Conservation (phyloP, 2,888 invertebrate species). For the Nomada flava region DNA sequence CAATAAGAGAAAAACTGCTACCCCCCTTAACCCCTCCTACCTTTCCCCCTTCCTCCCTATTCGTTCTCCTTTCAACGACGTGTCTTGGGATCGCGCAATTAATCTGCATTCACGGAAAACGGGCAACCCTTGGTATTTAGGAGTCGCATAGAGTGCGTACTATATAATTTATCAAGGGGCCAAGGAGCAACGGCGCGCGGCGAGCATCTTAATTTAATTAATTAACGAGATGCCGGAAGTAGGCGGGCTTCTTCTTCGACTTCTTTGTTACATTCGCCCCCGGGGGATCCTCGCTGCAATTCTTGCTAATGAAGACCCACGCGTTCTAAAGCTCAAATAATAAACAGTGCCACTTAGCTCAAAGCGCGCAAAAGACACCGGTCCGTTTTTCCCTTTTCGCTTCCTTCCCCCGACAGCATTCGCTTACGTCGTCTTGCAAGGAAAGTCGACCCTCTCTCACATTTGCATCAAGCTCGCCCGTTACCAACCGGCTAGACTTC, state of each 20-base stretch:
- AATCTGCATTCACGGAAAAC: conserved; percentile 30
- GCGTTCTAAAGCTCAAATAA: conserved; percentile 68
- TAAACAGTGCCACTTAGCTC: conserved; percentile 71
- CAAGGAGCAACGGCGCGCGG: not conserved
- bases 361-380: conserved; percentile 51
- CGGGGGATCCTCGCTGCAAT: conserved; percentile 55
- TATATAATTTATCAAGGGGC: too few species aligned
- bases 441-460: not conserved
- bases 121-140: conserved; percentile 2
- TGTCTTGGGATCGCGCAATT: conserved; percentile 22
- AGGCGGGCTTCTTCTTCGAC: conserved; percentile 56
- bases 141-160: not conserved
- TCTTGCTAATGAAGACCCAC: conserved; percentile 72
- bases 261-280: conserved; percentile 41
- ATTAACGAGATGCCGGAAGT: conserved; percentile 71
- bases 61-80: conserved; percentile 2
- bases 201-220: conserved; percentile 71
- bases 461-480: not conserved
- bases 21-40: not conserved
- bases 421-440: conserved; percentile 29
- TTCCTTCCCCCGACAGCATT: not conserved
- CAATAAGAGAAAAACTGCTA: conserved; percentile 6
- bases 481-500: conserved; percentile 16
- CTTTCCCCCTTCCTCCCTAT: not conserved
- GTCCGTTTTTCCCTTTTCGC: conserved; percentile 5